Evolutionary conservation across 2,113 vertebrate genomes (phyloP), one percentile per base, ranked within the genome.

Genomic region (Hyperoodon ampullatus): DNA sequence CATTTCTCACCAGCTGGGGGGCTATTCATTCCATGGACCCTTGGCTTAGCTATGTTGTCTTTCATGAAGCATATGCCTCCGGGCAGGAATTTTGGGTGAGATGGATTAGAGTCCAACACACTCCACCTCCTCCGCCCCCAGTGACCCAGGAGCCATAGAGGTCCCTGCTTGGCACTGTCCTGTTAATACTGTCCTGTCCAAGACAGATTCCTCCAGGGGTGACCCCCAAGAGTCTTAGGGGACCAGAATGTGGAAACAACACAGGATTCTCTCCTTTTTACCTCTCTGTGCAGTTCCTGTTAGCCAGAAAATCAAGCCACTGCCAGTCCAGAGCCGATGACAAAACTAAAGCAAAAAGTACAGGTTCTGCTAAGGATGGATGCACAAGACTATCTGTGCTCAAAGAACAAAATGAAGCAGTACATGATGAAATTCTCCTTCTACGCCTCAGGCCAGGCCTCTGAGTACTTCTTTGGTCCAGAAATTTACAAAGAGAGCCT

Each of bases 401-500:
- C 78, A 95, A 94, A 97, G 86, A 94, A 89, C 23, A 95, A 60
- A 96, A 93, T 21, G 72, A 97, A 50, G n/a, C n/a, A 19, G 61
- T 8, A 30, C n/a, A 44, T 55, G 63, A 95, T 70, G 60, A 93
- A 90, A 86, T 83, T 84, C 53, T 75, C 91, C 88, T 88, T 95
- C 53, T 9, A 44, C 21, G 65, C 93, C 93, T 96, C 83, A 94
- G 96, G 91, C 92, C 83, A 92, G 44, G 53, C 78, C 94, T 98
- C 84, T 97, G 89, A 96, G 94, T 70, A 50, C 6, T 24, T 74
- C 81, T 94, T 95, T 97, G 92, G 78, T 93, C 70, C 86, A 85
- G 60, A 95, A 96, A 96, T 97, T 95, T 97, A 97, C 93, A 97
- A 96, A 97, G 78, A 72, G 77, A 80, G 68, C 83, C 70, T 94